Evolutionary conservation across 2,888 invertebrate species (phyloP).

Genomic region (Xestia ashworthii): DNA sequence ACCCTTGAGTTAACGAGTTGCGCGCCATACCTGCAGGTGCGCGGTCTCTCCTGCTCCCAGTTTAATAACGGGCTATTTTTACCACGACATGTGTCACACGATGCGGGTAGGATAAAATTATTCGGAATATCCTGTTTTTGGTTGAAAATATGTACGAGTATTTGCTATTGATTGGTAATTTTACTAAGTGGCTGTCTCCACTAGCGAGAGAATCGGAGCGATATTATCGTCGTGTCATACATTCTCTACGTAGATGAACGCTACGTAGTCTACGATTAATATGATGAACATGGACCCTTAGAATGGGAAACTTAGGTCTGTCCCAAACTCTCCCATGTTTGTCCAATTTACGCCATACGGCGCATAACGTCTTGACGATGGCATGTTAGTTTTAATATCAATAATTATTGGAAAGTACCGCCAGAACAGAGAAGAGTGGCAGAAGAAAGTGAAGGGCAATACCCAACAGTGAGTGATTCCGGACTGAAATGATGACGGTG

Average conservation of each 20-base stretch:
- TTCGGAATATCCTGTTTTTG: neutral
- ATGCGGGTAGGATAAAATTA: neutral
- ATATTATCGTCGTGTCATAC: no score
- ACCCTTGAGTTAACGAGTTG: conserved; percentile 84
- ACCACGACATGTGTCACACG: conserved; percentile 45
- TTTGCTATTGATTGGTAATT: neutral
- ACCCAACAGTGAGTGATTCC: no score
- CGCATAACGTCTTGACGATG: neutral
- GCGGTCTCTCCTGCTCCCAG: conserved; percentile 51
- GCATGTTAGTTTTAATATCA: neutral
- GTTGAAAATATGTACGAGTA: neutral
- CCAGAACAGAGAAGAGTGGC: no score
- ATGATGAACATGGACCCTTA: neutral
- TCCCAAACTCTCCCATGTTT: neutral
- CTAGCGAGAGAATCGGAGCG: no score
- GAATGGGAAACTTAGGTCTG: neutral
- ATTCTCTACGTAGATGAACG: no score
- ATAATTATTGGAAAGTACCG: neutral
- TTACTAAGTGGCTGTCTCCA: neutral
- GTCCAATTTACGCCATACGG: neutral
- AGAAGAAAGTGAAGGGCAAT: no score
- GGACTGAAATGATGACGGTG: no score
- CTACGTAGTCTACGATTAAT: no score
- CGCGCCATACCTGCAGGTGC: conserved; percentile 74
- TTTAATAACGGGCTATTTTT: conserved; percentile 51